Percentiles rank a stretch among this genome's conserved stretches.
Evolutionary conservation across 2,113 vertebrate species (phyloP).

Genomic region (Acrocephalus arundinaceus): DNA sequence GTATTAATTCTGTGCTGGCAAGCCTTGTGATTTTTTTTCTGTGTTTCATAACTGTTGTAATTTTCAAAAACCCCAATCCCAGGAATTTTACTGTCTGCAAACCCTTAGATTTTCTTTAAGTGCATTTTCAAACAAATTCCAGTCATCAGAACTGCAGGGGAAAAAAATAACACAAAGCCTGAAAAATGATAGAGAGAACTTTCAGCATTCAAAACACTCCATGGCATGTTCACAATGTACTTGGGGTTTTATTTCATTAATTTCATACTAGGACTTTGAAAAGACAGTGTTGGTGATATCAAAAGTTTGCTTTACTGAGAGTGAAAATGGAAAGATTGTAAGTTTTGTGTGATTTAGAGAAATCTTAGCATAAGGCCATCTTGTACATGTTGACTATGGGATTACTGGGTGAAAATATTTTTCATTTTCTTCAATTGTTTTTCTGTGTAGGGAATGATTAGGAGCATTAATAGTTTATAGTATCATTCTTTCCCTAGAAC

Average conservation of each 20-base stretch:
- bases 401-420: background rate
- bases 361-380: background rate
- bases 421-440: background rate
- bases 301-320: background rate
- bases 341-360: background rate
- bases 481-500: background rate
- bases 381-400: background rate
- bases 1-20: background rate
- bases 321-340: background rate
- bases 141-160: background rate
- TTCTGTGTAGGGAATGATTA: background rate
- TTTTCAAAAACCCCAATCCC: background rate
- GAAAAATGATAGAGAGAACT: background rate
- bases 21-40: background rate
- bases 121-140: background rate
- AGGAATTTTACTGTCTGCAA: background rate
- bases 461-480: background rate
- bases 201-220: background rate
- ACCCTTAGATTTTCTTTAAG: background rate
- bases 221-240: background rate
- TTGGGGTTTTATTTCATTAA: background rate
- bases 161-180: background rate
- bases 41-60: background rate
- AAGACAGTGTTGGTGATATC: background rate
- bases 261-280: background rate